These are phyloP conservation scores for Euphonia xanthogaster DNA, from an alignment of 2,797 vertebrate species.

Conservation along the genomic window DNA sequence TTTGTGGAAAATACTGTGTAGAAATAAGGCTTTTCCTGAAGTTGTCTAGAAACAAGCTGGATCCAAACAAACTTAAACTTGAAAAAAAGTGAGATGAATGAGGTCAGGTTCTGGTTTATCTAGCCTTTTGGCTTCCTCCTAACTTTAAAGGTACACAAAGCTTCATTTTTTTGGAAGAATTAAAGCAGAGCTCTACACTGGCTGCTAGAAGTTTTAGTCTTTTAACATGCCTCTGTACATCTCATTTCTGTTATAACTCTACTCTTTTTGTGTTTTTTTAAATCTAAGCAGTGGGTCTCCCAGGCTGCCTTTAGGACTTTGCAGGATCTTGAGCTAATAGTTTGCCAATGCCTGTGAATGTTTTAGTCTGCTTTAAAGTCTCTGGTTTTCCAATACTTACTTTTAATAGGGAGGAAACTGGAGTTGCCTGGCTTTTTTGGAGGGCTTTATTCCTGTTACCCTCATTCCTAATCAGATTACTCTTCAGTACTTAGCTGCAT, in stretches of 20 bases:
- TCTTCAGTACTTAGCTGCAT: background rate
- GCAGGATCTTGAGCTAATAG: background rate
- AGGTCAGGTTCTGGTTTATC: background rate
- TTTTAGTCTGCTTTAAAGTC: background rate
- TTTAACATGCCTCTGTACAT: background rate
- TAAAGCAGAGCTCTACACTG: background rate
- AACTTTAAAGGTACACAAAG: background rate
- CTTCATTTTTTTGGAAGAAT: fast-evolving
- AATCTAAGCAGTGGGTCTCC: background rate
- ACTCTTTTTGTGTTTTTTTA: background rate
- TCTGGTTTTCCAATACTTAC: background rate
- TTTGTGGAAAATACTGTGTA: background rate
- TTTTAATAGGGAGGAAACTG: background rate
- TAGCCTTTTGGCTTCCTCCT: background rate
- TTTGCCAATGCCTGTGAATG: background rate
- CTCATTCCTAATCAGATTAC: background rate
- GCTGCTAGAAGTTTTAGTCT: background rate
- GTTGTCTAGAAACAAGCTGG: background rate
- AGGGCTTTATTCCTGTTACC: background rate
- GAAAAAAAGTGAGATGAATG: background rate
- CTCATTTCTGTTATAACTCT: background rate
- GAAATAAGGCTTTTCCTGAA: background rate
- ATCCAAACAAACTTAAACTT: background rate
- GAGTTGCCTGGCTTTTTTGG: background rate
- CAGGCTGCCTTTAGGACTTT: background rate